These are phyloP conservation scores for Drusus annulatus DNA, from an alignment of 1,140 invertebrate species.

Conservation along the genomic window DNA sequence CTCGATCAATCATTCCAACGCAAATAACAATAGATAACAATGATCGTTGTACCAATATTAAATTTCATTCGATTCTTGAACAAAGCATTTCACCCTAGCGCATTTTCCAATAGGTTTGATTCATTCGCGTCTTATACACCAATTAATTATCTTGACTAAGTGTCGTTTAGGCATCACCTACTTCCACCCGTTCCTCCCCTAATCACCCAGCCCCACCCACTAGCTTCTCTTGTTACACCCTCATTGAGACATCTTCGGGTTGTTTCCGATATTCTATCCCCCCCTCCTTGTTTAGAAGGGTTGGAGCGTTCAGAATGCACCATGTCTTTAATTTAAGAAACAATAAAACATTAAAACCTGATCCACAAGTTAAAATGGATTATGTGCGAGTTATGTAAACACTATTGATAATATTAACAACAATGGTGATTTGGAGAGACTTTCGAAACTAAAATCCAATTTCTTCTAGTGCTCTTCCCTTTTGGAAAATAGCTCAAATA, in stretches of 20 bases:
- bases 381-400: too few species aligned
- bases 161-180: conserved; percentile 19
- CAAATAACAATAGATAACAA: too few species aligned
- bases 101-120: conserved; percentile 41
- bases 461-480: too few species aligned
- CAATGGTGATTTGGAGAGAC: too few species aligned
- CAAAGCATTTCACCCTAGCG: conserved; percentile 25
- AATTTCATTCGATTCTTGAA: conserved; percentile 20
- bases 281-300: neutral
- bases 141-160: conserved; percentile 44
- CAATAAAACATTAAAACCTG: too few species aligned
- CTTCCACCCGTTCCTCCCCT: neutral
- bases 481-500: too few species aligned
- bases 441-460: too few species aligned
- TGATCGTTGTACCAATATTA: neutral
- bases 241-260: conserved; percentile 40
- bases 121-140: conserved; percentile 35
- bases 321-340: neutral
- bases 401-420: too few species aligned
- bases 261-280: conserved; percentile 31
- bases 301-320: conserved; percentile 3
- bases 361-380: too few species aligned
- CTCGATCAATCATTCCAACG: too few species aligned
- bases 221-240: neutral
- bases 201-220: neutral